A percentile compares a stretch with the other conserved stretches of the same genome.
Conservation (phyloP, 2,113 vertebrate genomes). For the Solea solea region DNA sequence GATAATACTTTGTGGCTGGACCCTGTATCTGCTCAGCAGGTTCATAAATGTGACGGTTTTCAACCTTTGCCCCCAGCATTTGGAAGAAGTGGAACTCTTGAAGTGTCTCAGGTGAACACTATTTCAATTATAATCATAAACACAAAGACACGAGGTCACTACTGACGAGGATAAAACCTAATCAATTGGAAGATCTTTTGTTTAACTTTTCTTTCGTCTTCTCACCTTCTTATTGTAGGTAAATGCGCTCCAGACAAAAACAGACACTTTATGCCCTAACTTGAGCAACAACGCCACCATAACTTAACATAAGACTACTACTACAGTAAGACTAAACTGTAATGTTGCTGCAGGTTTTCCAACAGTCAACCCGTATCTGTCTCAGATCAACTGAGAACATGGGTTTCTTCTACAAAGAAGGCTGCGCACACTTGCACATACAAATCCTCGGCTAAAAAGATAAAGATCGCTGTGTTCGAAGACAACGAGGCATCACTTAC, state of each 20-base stretch:
- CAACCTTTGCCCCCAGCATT: neutral
- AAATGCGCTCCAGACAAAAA: neutral
- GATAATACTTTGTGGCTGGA: neutral
- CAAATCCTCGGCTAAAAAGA: neutral
- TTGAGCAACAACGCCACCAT: neutral
- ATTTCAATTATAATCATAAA: neutral
- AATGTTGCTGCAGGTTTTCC: slow-evolving; percentile 23
- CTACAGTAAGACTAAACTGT: slow-evolving; percentile 6
- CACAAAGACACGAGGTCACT: neutral
- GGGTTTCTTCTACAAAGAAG: slow-evolving; percentile 1
- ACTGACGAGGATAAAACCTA: neutral
- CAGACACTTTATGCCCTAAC: neutral
- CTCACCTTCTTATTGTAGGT: neutral
- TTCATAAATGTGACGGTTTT: too few species aligned
- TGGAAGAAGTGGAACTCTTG: slow-evolving; percentile 9
- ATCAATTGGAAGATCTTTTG: slow-evolving; percentile 1
- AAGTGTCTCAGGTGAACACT: neutral
- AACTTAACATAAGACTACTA: slow-evolving; percentile 12
- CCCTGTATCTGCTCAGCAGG: slow-evolving; percentile 2
- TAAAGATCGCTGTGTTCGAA: neutral
- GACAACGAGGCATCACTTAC: slow-evolving; percentile 2
- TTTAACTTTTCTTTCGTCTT: slow-evolving; percentile 18
- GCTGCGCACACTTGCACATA: neutral
- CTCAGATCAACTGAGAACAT: slow-evolving; percentile 20
- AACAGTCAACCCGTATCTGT: slow-evolving; percentile 18